Evolutionary conservation across 2,113 vertebrate genomes (phyloP).

Genomic region (Puma concolor): DNA sequence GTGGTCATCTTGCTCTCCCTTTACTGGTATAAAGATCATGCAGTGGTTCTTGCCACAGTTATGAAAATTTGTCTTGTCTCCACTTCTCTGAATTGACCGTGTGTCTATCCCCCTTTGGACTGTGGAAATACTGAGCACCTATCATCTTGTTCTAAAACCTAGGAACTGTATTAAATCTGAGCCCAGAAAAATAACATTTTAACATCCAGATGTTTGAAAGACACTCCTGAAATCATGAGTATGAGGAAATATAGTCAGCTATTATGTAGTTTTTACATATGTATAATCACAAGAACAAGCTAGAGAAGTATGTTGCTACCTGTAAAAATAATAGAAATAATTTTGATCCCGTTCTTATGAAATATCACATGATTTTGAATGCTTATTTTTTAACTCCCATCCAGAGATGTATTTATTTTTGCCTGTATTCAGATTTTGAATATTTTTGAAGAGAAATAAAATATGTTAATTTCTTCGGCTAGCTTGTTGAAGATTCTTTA

Average conservation of each 20-base stretch:
- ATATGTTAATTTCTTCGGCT: slow-evolving; percentile 64
- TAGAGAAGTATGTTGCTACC: neutral
- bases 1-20: accelerated
- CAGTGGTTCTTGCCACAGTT: accelerated
- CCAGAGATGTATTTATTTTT: slow-evolving; percentile 59
- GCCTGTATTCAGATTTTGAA: slow-evolving; percentile 62
- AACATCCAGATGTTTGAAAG: neutral
- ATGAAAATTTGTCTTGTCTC: neutral
- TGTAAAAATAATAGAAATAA: slow-evolving; percentile 18
- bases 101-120: neutral
- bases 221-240: neutral
- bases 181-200: neutral
- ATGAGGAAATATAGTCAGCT: neutral
- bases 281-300: neutral
- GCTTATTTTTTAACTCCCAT: slow-evolving; percentile 33
- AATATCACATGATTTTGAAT: neutral
- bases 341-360: slow-evolving; percentile 3
- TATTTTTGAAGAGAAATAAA: slow-evolving; percentile 74
- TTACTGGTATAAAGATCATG: accelerated
- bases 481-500: slow-evolving; percentile 70
- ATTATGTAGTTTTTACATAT: neutral
- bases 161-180: neutral
- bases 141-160: neutral
- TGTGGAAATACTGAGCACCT: neutral
- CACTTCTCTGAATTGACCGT: neutral